Percentiles rank a stretch among this genome's conserved stretches.
Conservation (phyloP, 2,888 invertebrate genomes). For the Rotaria socialis region DNA sequence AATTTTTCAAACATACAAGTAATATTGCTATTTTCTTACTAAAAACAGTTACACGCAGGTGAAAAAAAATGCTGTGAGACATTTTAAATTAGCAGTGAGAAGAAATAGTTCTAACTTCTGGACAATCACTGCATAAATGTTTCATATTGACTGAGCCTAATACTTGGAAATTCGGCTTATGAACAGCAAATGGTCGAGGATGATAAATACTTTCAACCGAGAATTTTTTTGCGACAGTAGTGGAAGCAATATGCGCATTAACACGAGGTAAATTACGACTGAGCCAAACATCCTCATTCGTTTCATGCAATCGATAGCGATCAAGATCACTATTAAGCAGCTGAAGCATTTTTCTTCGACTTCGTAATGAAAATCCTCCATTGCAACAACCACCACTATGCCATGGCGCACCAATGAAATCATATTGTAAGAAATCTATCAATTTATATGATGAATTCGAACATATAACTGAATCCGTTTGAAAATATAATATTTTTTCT, state of each 20-base stretch:
- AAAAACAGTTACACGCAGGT: too few species aligned
- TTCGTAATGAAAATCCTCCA: not conserved
- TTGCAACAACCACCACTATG: not conserved
- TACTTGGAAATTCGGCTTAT: not conserved
- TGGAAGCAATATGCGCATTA: not conserved
- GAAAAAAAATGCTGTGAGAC: too few species aligned
- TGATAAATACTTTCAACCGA: not conserved
- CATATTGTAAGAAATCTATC: not conserved
- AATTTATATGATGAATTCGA: not conserved
- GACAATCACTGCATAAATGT: not conserved
- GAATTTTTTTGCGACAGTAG: not conserved
- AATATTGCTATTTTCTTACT: too few species aligned
- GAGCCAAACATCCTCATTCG: not conserved
- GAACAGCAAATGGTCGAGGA: not conserved
- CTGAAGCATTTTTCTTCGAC: not conserved
- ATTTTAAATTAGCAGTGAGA: not conserved
- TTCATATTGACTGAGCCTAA: not conserved
- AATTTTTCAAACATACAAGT: too few species aligned
- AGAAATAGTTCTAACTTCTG: not conserved
- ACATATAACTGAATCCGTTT: not conserved
- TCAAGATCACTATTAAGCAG: not conserved
- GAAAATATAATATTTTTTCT: not conserved
- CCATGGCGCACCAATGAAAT: not conserved
- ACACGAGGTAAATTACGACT: not conserved
- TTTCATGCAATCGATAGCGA: not conserved